Conservation (phyloP, 2,888 invertebrate genomes). For the Ennomos erosarius region DNA sequence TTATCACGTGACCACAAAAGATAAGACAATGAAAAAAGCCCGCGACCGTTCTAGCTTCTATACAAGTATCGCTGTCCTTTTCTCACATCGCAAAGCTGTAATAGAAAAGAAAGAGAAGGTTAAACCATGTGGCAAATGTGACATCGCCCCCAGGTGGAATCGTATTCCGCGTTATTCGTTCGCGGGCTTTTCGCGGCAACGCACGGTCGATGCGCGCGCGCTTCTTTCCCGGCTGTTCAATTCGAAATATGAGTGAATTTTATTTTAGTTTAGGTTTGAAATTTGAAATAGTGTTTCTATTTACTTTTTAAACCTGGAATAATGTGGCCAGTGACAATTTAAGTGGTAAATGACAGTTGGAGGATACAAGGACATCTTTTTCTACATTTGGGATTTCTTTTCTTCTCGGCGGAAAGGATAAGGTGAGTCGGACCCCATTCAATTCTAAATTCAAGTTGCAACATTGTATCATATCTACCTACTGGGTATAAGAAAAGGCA, state of each 20-base stretch:
- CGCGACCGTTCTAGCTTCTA: conserved; percentile 71
- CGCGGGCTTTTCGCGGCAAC: conserved; percentile 80
- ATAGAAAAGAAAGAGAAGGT: conserved; percentile 52
- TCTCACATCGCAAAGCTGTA: conserved; percentile 29
- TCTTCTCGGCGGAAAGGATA: conserved; percentile 59
- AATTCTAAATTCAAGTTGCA: conserved; percentile 52
- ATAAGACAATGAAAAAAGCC: conserved; percentile 66
- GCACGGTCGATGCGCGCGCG: conserved; percentile 69
- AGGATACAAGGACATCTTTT: conserved; percentile 60
- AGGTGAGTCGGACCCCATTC: conserved; percentile 68
- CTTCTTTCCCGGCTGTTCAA: conserved; percentile 47
- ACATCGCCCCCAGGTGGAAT: conserved; percentile 74
- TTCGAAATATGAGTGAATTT: conserved; percentile 49
- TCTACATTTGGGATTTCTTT: conserved; percentile 76
- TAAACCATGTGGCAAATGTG: conserved; percentile 65
- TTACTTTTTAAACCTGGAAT: conserved; percentile 42
- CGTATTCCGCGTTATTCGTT: conserved; percentile 73
- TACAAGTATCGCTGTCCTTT: conserved; percentile 53
- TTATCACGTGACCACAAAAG: conserved; percentile 66
- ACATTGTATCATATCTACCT: conserved; percentile 42
- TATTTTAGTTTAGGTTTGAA: conserved; percentile 18
- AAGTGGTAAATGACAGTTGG: conserved; percentile 62
- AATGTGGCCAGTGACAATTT: conserved; percentile 50
- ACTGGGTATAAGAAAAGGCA: conserved; percentile 27
- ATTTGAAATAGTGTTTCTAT: conserved; percentile 34